Conservation (phyloP, 92 coral and sea anemone genomes). For the Actinostola sp. region DNA sequence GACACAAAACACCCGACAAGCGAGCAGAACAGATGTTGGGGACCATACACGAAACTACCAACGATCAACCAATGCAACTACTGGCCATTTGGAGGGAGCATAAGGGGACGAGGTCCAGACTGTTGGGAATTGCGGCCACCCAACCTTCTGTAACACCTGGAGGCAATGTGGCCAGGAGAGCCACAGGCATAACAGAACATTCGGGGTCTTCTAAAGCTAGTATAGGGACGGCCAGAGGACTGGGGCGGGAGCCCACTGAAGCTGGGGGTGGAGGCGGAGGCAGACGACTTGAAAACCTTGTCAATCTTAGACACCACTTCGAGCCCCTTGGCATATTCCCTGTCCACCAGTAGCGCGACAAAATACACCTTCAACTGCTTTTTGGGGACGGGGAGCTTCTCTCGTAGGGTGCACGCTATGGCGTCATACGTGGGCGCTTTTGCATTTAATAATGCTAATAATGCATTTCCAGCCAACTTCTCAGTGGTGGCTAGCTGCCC, state of each 20-base stretch:
- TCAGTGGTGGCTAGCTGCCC: conserved; percentile 49
- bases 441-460: too few species aligned
- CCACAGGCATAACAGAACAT: conserved; percentile 22
- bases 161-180: conserved; percentile 26
- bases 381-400: conserved; percentile 10
- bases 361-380: conserved; percentile 44
- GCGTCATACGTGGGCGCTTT: conserved; percentile 49
- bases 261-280: background rate
- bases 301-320: conserved; percentile 24
- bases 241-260: background rate
- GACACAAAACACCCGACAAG: too few species aligned
- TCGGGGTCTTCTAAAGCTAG: background rate
- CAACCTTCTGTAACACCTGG: background rate
- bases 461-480: conserved; percentile 29
- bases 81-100: background rate
- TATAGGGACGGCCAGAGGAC: background rate
- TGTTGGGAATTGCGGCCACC: background rate
- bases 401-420: conserved; percentile 30
- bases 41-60: too few species aligned
- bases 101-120: background rate
- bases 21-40: too few species aligned
- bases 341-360: conserved; percentile 35
- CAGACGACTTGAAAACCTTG: conserved; percentile 12
- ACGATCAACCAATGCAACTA: too few species aligned
- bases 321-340: conserved; percentile 28